phyloP scores from a whole-genome alignment of 2,888 invertebrate genomes.

The Cetonia aurata region DNA sequence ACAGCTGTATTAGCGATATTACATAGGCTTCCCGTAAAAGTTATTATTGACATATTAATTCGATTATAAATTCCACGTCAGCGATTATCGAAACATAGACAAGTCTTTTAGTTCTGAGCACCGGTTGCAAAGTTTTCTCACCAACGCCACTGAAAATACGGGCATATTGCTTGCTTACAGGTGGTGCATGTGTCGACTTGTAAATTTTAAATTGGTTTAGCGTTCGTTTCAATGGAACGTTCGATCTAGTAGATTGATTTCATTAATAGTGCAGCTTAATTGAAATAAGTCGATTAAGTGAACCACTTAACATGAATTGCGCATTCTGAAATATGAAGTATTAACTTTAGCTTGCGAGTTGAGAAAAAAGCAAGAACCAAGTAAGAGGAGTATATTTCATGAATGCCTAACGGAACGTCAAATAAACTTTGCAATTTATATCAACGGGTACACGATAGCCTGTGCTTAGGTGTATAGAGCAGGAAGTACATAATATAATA shows the following conservation, averaged over 20 bases:
- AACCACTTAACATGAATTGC: slow-evolving; percentile 24
- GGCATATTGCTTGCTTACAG: neutral
- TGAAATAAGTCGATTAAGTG: slow-evolving; percentile 26
- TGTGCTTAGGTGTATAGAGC: too few relatives aligned
- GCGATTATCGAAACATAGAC: neutral
- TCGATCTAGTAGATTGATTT: slow-evolving; percentile 8
- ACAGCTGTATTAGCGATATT: neutral
- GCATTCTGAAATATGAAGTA: slow-evolving; percentile 20
- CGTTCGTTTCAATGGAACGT: slow-evolving; percentile 3
- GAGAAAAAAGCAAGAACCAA: neutral
- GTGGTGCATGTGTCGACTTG: slow-evolving; percentile 9
- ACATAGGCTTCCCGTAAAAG: neutral
- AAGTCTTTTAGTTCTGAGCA: neutral
- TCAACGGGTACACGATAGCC: neutral
- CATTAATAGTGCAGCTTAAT: slow-evolving; percentile 18
- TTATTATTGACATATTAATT: neutral
- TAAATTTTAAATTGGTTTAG: slow-evolving; percentile 15
- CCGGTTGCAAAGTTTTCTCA: neutral
- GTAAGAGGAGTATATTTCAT: slow-evolving; percentile 9
- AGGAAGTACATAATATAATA: too few relatives aligned
- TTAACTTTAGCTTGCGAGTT: slow-evolving; percentile 3
- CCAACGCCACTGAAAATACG: slow-evolving; percentile 2
- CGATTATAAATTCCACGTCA: neutral
- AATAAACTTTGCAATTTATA: slow-evolving; percentile 7
- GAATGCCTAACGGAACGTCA: slow-evolving; percentile 22